A percentile compares a stretch with the other conserved stretches of the same genome.
phyloP scores from a whole-genome alignment of 2,113 vertebrate species.

The Paraplagusia blochii region DNA sequence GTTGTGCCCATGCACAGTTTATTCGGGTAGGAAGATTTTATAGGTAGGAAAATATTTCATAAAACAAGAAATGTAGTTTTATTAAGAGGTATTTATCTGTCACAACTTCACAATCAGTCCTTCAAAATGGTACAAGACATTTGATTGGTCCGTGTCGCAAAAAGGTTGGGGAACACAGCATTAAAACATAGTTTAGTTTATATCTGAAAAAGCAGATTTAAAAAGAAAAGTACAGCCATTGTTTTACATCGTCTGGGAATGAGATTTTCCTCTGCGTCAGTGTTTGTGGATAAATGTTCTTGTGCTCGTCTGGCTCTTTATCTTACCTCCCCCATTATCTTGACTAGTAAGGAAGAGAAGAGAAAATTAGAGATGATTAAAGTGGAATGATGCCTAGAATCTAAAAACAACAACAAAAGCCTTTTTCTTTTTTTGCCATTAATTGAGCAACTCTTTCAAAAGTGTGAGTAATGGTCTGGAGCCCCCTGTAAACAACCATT shows the following conservation, averaged over 20 bases:
- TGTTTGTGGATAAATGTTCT: neutral
- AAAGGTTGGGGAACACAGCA: no score
- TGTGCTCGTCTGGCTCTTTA: neutral
- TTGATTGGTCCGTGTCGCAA: no score
- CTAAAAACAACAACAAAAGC: conserved; percentile 7
- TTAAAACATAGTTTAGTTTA: neutral
- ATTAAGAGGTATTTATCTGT: no score
- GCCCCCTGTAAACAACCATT: neutral
- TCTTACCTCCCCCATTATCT: neutral
- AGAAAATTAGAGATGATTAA: conserved; percentile 6
- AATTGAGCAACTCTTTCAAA: neutral
- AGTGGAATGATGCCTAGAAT: neutral
- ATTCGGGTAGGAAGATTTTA: no score
- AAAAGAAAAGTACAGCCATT: neutral
- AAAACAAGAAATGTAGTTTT: no score
- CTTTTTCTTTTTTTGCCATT: conserved; percentile 1
- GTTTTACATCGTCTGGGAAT: neutral
- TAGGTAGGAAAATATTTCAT: no score
- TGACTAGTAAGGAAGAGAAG: neutral
- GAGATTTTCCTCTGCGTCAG: neutral
- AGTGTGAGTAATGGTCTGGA: neutral
- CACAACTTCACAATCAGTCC: no score
- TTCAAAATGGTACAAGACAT: no score
- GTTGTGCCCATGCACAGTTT: no score
- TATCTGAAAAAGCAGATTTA: neutral